Percentiles rank a stretch among this genome's conserved stretches.
phyloP scores from a whole-genome alignment of 2,113 vertebrate genomes.

The Pachycephala philippinensis region DNA sequence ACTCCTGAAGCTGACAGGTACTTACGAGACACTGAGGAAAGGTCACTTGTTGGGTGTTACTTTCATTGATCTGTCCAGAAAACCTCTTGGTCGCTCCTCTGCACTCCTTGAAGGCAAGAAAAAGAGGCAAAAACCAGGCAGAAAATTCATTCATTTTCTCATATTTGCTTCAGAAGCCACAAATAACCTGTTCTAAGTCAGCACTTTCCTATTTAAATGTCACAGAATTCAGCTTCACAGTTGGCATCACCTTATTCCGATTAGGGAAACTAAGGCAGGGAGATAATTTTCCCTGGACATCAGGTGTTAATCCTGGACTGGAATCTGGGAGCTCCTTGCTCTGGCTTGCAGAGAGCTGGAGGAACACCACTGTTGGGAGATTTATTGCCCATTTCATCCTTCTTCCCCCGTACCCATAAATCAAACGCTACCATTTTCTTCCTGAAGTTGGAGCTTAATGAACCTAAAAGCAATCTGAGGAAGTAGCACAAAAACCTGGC shows the following conservation, averaged over 20 bases:
- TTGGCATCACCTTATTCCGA: neutral
- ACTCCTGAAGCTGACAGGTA: constrained; percentile 46
- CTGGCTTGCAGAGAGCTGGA: neutral
- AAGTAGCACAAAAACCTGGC: neutral
- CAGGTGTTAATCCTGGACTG: neutral
- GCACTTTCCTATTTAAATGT: neutral
- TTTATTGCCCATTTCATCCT: constrained; percentile 2
- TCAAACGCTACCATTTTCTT: constrained; percentile 18
- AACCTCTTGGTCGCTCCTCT: constrained; percentile 20
- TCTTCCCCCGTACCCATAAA: neutral
- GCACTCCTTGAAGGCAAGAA: neutral
- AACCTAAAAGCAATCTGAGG: constrained; percentile 17
- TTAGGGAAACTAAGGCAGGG: neutral
- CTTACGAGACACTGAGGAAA: constrained; percentile 45
- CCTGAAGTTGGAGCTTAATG: neutral
- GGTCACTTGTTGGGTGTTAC: constrained; percentile 36
- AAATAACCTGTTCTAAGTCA: neutral
- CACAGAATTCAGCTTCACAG: neutral
- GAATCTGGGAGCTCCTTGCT: neutral
- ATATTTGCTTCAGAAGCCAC: neutral
- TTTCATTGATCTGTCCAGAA: constrained; percentile 17
- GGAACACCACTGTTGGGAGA: neutral
- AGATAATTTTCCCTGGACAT: neutral
- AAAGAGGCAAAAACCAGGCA: neutral
- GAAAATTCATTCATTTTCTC: neutral